A percentile compares a stretch with the other conserved stretches of the same genome.
Conservation (phyloP, 2,888 invertebrate species). For the Globia sparganii region DNA sequence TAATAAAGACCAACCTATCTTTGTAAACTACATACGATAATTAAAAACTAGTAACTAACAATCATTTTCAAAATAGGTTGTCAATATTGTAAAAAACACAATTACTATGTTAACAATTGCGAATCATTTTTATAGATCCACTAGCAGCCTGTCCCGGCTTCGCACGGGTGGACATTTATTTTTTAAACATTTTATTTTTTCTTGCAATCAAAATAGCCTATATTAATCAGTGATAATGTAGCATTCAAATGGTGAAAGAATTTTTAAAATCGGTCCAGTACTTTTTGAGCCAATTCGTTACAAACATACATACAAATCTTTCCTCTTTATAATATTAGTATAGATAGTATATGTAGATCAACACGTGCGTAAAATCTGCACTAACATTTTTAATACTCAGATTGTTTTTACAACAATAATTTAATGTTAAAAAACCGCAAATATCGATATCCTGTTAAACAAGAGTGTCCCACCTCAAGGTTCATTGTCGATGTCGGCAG, state of each 20-base stretch:
- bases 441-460: conserved; percentile 72
- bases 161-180: too few species aligned
- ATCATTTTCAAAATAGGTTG: neutral
- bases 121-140: neutral
- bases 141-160: too few species aligned
- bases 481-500: conserved; percentile 76
- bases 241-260: too few species aligned
- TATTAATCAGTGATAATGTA: too few species aligned
- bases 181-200: too few species aligned
- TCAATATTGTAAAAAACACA: neutral
- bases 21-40: neutral
- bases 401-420: neutral
- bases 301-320: too few species aligned
- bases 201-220: too few species aligned
- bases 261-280: too few species aligned
- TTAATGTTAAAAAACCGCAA: neutral
- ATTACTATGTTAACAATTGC: neutral
- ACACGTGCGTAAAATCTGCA: neutral
- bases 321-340: too few species aligned
- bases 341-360: too few species aligned
- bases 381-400: neutral
- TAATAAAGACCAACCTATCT: neutral
- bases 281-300: too few species aligned
- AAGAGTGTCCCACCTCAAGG: conserved; percentile 75
- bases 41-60: neutral